phyloP scores from a whole-genome alignment of 2,888 invertebrate species.

The Masnerella sp. region DNA sequence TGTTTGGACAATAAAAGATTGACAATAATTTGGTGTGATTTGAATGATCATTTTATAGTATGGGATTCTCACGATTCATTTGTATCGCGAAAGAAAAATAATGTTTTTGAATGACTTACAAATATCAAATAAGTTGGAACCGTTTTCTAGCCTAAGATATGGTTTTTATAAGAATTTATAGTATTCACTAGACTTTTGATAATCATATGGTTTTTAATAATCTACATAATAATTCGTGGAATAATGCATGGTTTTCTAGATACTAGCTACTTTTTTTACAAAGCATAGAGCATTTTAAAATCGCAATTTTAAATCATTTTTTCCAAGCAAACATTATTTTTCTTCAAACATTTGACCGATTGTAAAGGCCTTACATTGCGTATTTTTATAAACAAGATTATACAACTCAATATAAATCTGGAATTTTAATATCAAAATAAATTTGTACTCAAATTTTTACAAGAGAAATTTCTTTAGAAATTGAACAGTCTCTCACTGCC shows the following conservation, averaged over 20 bases:
- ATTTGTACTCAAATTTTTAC: background rate
- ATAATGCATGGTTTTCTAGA: background rate
- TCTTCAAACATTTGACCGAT: constrained; percentile 16
- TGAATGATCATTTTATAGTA: constrained; percentile 52
- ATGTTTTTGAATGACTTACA: constrained; percentile 56
- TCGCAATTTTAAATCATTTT: background rate
- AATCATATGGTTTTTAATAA: too few relatives aligned
- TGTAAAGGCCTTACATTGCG: constrained; percentile 18
- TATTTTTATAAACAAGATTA: constrained; percentile 13
- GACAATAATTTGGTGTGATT: constrained; percentile 53
- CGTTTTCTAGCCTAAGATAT: constrained; percentile 38
- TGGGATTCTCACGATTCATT: constrained; percentile 34
- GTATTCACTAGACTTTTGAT: constrained; percentile 38
- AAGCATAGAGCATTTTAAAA: background rate
- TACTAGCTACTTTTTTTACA: too few relatives aligned
- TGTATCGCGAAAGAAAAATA: constrained; percentile 49
- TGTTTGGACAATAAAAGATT: constrained; percentile 56
- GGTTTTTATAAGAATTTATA: constrained; percentile 47
- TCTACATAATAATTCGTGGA: too few relatives aligned
- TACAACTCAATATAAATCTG: constrained; percentile 7
- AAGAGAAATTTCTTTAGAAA: constrained; percentile 16
- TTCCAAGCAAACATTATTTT: constrained; percentile 34
- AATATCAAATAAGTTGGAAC: constrained; percentile 31
- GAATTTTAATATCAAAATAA: constrained; percentile 2
- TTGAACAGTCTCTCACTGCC: constrained; percentile 47